Base-by-base conservation (phyloP, 2,113 vertebrate genomes). In the Larimichthys crocea region DNA sequence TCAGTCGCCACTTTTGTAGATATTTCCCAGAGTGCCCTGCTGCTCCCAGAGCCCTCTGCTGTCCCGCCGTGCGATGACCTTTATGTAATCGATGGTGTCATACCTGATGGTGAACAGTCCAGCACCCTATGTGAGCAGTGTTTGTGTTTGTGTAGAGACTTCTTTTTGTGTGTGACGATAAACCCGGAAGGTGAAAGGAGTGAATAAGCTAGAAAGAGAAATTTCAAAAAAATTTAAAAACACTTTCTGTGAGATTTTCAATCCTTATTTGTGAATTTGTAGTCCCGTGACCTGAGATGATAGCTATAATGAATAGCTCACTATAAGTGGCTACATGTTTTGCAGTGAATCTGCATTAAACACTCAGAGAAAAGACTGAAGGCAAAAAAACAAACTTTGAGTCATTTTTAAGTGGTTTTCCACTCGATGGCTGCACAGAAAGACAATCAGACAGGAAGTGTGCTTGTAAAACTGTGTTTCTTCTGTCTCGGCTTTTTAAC, bases 361-460 rank as follows among this genome's bases (percentile, higher is more conserved):
- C 20, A 48, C 61, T n/a, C 0, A 22, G 44, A 8, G 49, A 53
- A 57, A 70, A 55, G 19, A 22, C 46, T 56, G 42, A 59, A 9
- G 17, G 17, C 26, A 61, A 31, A 55, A 81, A 61, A 56, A 80
- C 77, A 72, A 9, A 68, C 31, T 68, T 50, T 7, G 22, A 83
- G 29, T 64, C 6, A 55, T 71, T 91, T 89, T 67, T n/a, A 68
- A 4, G 56, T 40, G 42, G 48, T 81, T 75, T 79, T 53, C 57
- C 40, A 49, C 40, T 31, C 3, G 50, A 82, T 48, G 81, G 57
- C 79, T 89, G 82, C 66, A 88, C 71, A 70, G 79, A 88, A 74
- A 86, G 93, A 94, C 92, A 94, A 92, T 94, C 93, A 89, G 74
- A 73, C 64, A 69, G 85, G 83, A 93, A 81, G 60, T 10, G 53